phyloP scores from a whole-genome alignment of 2,113 vertebrate species.

The Calcarius ornatus region DNA sequence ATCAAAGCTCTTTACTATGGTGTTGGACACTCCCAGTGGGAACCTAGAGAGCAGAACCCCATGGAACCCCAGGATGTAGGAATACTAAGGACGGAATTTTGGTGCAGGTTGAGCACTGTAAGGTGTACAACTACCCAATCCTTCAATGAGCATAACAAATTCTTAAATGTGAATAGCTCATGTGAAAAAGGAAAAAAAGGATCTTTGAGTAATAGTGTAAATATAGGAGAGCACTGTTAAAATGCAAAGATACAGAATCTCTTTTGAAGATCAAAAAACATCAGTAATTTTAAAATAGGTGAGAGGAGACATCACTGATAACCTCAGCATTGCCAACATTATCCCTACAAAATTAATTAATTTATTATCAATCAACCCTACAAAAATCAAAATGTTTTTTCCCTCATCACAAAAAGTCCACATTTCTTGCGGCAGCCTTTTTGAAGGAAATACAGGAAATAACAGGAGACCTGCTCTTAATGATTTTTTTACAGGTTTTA shows the following conservation, averaged over 20 bases:
- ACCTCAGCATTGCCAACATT: neutral
- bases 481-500: neutral
- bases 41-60: neutral
- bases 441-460: neutral
- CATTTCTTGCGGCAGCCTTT: neutral
- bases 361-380: neutral
- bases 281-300: neutral
- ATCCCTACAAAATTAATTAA: neutral
- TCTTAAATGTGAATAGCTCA: neutral
- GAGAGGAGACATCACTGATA: neutral
- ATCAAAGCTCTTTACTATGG: neutral
- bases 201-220: neutral
- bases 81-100: neutral
- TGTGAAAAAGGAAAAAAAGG: neutral
- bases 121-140: neutral
- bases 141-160: neutral
- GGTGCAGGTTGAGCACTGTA: neutral
- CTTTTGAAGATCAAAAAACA: neutral
- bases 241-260: neutral
- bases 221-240: neutral
- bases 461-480: neutral
- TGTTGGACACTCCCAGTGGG: neutral
- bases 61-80: accelerated
- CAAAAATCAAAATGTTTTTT: neutral
- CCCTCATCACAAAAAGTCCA: neutral